Evolutionary conservation across 1,140 invertebrate genomes (phyloP), one percentile per base, ranked within the genome.

Genomic region (Nephila pilipes): DNA sequence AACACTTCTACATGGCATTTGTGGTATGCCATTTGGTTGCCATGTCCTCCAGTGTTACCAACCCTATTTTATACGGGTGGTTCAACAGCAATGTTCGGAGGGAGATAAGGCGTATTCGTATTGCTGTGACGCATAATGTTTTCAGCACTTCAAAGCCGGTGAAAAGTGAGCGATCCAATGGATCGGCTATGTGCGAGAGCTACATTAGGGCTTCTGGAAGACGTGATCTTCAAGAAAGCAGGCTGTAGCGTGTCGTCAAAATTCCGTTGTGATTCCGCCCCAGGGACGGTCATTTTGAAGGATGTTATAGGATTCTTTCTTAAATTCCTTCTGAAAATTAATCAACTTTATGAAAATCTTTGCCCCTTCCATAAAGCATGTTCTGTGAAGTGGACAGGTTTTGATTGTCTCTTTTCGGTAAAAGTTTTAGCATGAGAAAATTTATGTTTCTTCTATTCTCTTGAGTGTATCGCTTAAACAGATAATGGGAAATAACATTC

Each of bases 11-110:
- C 94, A 94, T 96, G 55, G 95, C 95, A 1, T 97, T 96, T 94
- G 96, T 96, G 5, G 94, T 96, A 6, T 96, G 96, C 93, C 96
- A 97, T 93, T 94, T 96, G 1, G 94, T 96, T n/a, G 96, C 96
- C 20, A 96, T 97, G 96, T 96, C 95, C 20, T 96, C 96, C 1
- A 95, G 96, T 1, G 95, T 95, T 46, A 96, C 96, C 85, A 96
- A 96, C 94, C 96, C 96, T 1, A 95, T 96, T 29, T 95, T 96
- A 75, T 96, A 96, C 95, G 96, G 96, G 3, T 96, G 96, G 95
- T 95, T 96, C 87, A 96, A 96, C 94, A 96, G 95, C 12, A 96
- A 96, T 94, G 95, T 96, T 29, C 93, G 96, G 20, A 94, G 95
- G 32, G 96, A 96, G 91, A 94, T 96, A 36, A 29, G 91, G 5